phyloP scores from a whole-genome alignment of 2,888 invertebrate species.

The Diaphora mendica region DNA sequence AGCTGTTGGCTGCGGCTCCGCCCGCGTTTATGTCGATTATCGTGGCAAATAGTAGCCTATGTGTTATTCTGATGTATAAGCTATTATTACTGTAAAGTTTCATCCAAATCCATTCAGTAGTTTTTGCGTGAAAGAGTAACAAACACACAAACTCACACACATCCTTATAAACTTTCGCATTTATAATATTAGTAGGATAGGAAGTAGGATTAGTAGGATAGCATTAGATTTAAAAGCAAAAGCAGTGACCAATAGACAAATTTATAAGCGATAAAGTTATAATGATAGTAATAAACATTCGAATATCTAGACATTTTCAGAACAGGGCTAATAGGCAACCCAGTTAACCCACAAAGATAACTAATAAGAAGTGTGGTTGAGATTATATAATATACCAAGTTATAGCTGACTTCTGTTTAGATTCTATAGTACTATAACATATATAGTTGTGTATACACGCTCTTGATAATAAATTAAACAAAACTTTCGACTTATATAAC shows the following conservation, averaged over 20 bases:
- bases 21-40: too few species aligned
- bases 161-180: too few species aligned
- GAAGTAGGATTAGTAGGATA: too few species aligned
- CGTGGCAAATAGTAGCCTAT: too few species aligned
- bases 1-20: too few species aligned
- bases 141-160: too few species aligned
- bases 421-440: neutral
- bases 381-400: neutral
- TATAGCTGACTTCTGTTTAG: neutral
- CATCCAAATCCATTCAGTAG: too few species aligned
- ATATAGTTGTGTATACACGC: neutral
- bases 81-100: too few species aligned
- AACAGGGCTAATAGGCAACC: neutral
- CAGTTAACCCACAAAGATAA: neutral
- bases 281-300: neutral
- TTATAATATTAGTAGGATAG: too few species aligned
- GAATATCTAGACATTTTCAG: neutral
- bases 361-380: neutral
- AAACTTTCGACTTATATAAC: neutral
- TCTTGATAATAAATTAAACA: neutral
- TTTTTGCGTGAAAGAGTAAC: too few species aligned
- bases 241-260: neutral
- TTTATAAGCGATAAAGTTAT: neutral
- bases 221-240: neutral
- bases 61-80: too few species aligned